Base-by-base conservation (phyloP, 2,113 vertebrate species). In the Hystrix cristata region DNA sequence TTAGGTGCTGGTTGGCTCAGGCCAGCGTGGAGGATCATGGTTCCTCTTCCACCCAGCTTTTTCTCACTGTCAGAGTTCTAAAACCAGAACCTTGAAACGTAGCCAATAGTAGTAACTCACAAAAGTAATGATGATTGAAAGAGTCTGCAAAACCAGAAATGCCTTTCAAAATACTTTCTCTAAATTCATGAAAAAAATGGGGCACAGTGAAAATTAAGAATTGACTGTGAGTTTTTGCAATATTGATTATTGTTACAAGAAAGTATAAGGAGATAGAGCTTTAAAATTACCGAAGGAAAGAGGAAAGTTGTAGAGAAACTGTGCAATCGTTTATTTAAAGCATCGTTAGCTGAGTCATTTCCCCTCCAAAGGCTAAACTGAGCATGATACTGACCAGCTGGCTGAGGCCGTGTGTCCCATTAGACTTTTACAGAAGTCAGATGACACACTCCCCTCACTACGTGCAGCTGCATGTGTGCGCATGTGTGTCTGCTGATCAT, bases 361-460 rank as follows among this genome's bases (percentile, higher is more conserved):
- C 5, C 55, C 27, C 6, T 76, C 38, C 12, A 0, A 23, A 3
- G 27, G 27, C 15, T 88, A 29, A 57, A 21, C 1, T 60, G 55
- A 89, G 1, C 48, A 7, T 27, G 21, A 18, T 29, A 38, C 13
- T 83, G 81, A 62, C 13, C 57, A 60, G 12, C 23, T 46, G 57
- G 55, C 9, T 18, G 15, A 43, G 67, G 31, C 27, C 19, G 25
- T 29, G 12, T 29, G 23, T 74, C 14, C 53, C 3, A 46, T n/a
- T 55, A 0, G 31, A 55, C 21, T 2, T 16, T 34, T 34, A 12
- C 16, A 69, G 27, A 12, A 21, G 43, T 21, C 71, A 62, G 29
- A 15, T 1, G 29, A 25, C 55, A 48, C 31, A 38, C 38, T 59
- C 38, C 29, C 1, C 0, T 18, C 8, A 31, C 25, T 9, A 3